Base-by-base conservation (phyloP, 2,113 vertebrate genomes). In the Pseudolaguvia tuberculata region DNA sequence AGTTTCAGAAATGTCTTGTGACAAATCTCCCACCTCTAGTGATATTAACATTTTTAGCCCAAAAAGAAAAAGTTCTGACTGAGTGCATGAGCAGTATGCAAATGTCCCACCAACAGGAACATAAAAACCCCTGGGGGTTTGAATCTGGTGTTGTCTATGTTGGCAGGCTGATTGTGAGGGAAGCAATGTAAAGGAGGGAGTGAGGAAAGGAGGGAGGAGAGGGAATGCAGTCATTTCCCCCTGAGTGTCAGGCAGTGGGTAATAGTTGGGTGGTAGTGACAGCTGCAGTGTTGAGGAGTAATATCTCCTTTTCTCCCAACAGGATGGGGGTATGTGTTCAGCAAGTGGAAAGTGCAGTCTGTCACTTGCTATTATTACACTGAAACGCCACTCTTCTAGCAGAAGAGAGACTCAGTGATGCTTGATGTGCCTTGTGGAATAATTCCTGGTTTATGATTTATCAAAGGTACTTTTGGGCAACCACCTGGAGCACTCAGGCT, bases 301-400 rank as follows among this genome's bases (percentile, higher is more conserved):
- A 63, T 55, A 57, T 13, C 47, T 42, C 62, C 61, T 48, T 55
- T 51, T 69, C 63, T 63, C 55, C 31, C 31, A 77, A 53, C 53
- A 71, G 77, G 73, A 57, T 56, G 0, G n/a, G n/a, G 62, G 63
- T 29, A 58, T 62, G 63, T 52, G 70, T 61, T 79, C 42, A 70
- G 55, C 18, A 51, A 65, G 82, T 57, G 72, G 59, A 73, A 81
- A 82, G 79, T 72, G 71, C 62, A 68, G 75, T 52, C 77, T 77
- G 78, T 84, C 80, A 75, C 79, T 78, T 29, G 70, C 45, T 48
- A 78, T 82, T 75, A 84, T 79, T 73, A 69, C 78, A 77, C 58
- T 53, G 55, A 56, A 72, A 55, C 35, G 61, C 67, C 50, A 58
- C 29, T 74, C 27, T 56, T 61, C 58, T 59, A 13, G 59, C 35